These are phyloP conservation scores for Knipowitschia caucasica DNA, from an alignment of 2,797 vertebrate species.

Conservation along the genomic window DNA sequence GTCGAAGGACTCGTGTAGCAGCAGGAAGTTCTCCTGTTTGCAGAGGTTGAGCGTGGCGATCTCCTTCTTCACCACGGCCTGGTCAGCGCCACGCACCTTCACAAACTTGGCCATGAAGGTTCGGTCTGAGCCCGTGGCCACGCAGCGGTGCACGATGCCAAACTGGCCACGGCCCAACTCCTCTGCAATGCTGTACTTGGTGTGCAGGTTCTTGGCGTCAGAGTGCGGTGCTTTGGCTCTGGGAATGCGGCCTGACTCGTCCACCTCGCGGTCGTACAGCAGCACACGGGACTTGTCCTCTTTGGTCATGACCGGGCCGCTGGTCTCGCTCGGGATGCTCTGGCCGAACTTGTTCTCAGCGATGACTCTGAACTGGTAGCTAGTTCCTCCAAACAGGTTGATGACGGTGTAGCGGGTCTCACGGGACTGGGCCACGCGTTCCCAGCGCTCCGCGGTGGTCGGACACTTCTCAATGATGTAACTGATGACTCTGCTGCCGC, in stretches of 20 bases:
- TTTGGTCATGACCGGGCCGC: slow-evolving; percentile 92
- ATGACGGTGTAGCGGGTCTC: slow-evolving; percentile 91
- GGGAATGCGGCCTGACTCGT: slow-evolving; percentile 82
- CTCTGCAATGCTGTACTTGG: slow-evolving; percentile 95
- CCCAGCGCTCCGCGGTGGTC: slow-evolving; percentile 95
- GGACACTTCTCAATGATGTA: slow-evolving; percentile 97
- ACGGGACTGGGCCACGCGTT: slow-evolving; percentile 93
- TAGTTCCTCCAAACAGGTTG: slow-evolving; percentile 95
- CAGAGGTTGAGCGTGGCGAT: slow-evolving; percentile 90
- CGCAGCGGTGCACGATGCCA: slow-evolving; percentile 92
- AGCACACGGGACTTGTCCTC: slow-evolving; percentile 95
- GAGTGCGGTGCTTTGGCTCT: slow-evolving; percentile 84
- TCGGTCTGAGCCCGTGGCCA: slow-evolving; percentile 90
- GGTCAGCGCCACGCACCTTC: slow-evolving; percentile 97
- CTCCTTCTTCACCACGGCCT: slow-evolving; percentile 95
- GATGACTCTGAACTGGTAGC: slow-evolving; percentile 96
- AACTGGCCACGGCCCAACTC: slow-evolving; percentile 95
- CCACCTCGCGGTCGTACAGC: slow-evolving; percentile 95
- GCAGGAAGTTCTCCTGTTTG: slow-evolving; percentile 87
- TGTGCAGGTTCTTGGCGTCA: slow-evolving; percentile 88
- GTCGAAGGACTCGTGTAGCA: slow-evolving; percentile 93
- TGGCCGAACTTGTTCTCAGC: slow-evolving; percentile 98
- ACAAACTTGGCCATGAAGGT: slow-evolving; percentile 97
- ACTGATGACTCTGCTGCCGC: slow-evolving; percentile 91
- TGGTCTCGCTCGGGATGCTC: slow-evolving; percentile 91